Conservation (phyloP, 2,888 invertebrate genomes). For the Drosophila diplacantha region DNA sequence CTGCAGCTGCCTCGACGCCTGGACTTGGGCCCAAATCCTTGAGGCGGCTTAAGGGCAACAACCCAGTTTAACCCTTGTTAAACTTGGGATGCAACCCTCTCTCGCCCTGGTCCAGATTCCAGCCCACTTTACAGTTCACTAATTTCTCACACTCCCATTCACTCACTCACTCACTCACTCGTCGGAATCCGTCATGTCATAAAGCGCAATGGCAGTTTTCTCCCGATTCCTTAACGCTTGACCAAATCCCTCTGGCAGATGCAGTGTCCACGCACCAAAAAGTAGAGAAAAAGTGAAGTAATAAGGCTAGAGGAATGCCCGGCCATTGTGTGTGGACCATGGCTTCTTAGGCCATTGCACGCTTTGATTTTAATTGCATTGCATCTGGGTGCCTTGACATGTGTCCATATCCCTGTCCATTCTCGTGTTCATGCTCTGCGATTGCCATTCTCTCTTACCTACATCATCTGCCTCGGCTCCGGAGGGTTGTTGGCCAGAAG, state of each 20-base stretch:
- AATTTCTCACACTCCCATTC: slow-evolving; percentile 39
- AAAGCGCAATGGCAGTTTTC: slow-evolving; percentile 18
- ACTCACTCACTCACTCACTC: slow-evolving; percentile 1
- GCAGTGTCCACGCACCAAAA: slow-evolving; percentile 34
- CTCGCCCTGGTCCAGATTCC: slow-evolving; percentile 39
- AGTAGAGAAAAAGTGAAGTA: not conserved
- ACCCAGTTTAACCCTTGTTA: slow-evolving; percentile 70
- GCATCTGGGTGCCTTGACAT: slow-evolving; percentile 54
- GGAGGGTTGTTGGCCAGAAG: slow-evolving; percentile 46
- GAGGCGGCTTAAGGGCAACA: slow-evolving; percentile 50
- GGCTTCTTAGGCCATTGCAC: slow-evolving; percentile 60
- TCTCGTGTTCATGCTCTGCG: slow-evolving; percentile 21
- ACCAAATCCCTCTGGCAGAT: slow-evolving; percentile 39
- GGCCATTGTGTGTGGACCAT: slow-evolving; percentile 27
- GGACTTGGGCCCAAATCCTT: slow-evolving; percentile 34
- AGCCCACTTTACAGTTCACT: slow-evolving; percentile 55
- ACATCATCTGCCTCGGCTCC: slow-evolving; percentile 19
- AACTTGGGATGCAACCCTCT: slow-evolving; percentile 59
- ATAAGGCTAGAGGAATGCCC: slow-evolving; percentile 21
- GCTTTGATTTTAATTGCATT: slow-evolving; percentile 66
- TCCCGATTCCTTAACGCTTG: slow-evolving; percentile 32
- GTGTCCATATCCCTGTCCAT: slow-evolving; percentile 55
- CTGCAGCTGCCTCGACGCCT: slow-evolving; percentile 21
- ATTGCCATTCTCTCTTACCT: slow-evolving; percentile 34
- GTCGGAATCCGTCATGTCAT: slow-evolving; percentile 35